These are phyloP conservation scores for Piaya cayana DNA, from an alignment of 2,113 vertebrate genomes.

Conservation along the genomic window DNA sequence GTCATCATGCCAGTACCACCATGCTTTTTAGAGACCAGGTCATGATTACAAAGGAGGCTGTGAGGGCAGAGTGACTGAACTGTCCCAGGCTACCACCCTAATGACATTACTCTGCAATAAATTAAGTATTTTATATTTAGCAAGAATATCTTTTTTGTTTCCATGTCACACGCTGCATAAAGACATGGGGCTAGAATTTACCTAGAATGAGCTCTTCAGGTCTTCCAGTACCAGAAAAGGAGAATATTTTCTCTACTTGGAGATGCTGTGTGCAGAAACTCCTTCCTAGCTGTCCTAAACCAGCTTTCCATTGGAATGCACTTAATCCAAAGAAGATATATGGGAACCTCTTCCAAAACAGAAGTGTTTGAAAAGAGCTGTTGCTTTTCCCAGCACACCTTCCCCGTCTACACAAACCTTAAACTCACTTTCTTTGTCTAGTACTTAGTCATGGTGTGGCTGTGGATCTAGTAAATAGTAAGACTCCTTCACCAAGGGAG, in stretches of 20 bases:
- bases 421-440: not conserved
- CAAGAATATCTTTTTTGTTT: not conserved
- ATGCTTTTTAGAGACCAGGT: not conserved
- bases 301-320: not conserved
- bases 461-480: not conserved
- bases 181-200: not conserved
- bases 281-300: not conserved
- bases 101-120: not conserved
- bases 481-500: not conserved
- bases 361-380: not conserved
- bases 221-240: not conserved
- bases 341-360: not conserved
- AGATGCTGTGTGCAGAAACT: not conserved
- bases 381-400: not conserved
- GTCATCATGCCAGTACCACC: rapidly evolving
- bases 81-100: not conserved
- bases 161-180: not conserved
- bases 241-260: not conserved
- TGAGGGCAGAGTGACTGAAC: not conserved
- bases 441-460: not conserved
- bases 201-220: not conserved
- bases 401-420: not conserved
- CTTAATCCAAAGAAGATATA: not conserved
- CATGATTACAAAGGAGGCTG: not conserved
- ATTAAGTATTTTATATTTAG: not conserved